A percentile compares a stretch with the other conserved stretches of the same genome.
Conservation (phyloP, 1,140 invertebrate genomes). For the Papilio polyxenes region DNA sequence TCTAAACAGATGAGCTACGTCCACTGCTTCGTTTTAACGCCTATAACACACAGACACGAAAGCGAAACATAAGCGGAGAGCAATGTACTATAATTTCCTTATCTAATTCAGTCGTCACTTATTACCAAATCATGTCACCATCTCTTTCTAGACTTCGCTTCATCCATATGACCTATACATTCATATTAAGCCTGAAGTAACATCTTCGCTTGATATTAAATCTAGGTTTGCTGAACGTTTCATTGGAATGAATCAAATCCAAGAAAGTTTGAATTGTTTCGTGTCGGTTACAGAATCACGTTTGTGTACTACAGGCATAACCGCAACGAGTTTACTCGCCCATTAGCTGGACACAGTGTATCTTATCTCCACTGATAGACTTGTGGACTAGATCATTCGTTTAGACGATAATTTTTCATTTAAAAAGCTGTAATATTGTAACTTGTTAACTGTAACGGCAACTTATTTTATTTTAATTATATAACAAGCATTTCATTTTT, state of each 20-base stretch:
- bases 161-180: too few species aligned
- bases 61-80: background rate
- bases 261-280: background rate
- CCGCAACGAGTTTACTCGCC: background rate
- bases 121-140: too few species aligned
- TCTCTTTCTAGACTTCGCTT: too few species aligned
- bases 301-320: background rate
- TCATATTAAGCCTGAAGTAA: too few species aligned
- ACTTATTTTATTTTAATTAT: too few species aligned
- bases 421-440: background rate
- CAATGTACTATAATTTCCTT: too few species aligned
- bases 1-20: background rate
- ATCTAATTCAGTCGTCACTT: too few species aligned
- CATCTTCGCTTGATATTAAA: too few species aligned
- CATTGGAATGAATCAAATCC: too few species aligned
- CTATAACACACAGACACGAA: background rate
- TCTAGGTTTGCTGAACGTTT: too few species aligned
- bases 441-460: too few species aligned
- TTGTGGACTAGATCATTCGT: background rate
- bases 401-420: background rate
- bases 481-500: too few species aligned
- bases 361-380: constrained; percentile 2
- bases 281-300: background rate
- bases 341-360: background rate
- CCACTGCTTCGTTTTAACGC: background rate